Conservation (phyloP, 2,797 vertebrate genomes). For the Urosaurus nigricauda region DNA sequence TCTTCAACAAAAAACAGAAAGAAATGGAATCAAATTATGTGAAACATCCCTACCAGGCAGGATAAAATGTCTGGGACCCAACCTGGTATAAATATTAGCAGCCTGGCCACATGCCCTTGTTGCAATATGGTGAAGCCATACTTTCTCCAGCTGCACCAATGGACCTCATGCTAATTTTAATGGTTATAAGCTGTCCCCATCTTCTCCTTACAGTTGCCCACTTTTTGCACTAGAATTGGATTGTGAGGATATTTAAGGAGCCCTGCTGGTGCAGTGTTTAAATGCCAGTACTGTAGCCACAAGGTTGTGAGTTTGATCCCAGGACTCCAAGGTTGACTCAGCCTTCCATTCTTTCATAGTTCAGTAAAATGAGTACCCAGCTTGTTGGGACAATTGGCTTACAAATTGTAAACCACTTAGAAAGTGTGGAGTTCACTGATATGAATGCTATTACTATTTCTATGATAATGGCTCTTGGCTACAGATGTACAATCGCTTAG, state of each 20-base stretch:
- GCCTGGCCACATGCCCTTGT: not conserved
- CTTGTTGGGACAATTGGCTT: no score
- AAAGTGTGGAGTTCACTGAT: no score
- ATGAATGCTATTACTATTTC: not conserved
- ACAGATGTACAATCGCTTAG: not conserved
- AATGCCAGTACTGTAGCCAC: no score
- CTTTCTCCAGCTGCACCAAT: not conserved
- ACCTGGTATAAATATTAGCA: not conserved
- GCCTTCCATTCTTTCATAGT: no score
- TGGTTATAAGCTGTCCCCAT: no score
- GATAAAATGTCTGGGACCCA: not conserved
- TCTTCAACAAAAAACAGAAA: not conserved
- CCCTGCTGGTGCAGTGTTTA: no score
- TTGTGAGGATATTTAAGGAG: conserved; percentile 23
- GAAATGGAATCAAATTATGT: no score
- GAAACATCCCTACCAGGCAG: not conserved
- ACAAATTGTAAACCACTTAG: no score
- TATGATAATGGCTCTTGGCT: not conserved
- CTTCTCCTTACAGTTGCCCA: not conserved
- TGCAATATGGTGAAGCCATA: not conserved
- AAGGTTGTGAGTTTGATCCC: no score
- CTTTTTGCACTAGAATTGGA: not conserved
- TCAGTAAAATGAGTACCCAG: no score
- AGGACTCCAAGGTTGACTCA: no score
- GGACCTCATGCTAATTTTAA: not conserved